phyloP scores from a whole-genome alignment of 2,113 vertebrate species.

The Menura novaehollandiae region DNA sequence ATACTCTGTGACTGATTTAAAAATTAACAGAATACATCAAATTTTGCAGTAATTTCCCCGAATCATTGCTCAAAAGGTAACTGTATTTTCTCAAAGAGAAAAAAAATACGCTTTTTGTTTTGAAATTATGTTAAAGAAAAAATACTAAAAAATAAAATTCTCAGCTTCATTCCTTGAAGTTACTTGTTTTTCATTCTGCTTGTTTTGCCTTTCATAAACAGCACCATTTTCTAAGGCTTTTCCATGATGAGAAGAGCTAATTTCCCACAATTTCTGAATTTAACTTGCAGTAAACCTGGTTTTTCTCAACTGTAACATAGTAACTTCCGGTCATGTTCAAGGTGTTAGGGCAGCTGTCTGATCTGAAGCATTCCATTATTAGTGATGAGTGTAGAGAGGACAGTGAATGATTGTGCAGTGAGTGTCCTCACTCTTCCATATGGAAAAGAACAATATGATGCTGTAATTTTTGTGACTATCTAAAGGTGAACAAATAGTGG shows the following conservation, averaged over 20 bases:
- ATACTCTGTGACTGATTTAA: not conserved
- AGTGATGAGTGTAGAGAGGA: not conserved
- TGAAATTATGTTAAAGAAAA: not conserved
- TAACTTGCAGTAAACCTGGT: not conserved
- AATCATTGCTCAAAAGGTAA: not conserved
- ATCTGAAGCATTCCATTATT: not conserved
- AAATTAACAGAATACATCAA: not conserved
- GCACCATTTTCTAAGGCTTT: not conserved
- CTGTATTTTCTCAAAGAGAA: not conserved
- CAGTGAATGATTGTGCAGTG: not conserved
- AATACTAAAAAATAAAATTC: not conserved
- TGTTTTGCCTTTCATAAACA: not conserved
- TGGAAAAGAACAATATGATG: not conserved
- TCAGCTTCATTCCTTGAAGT: not conserved
- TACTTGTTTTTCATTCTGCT: not conserved
- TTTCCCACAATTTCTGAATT: not conserved
- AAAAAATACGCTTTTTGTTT: not conserved
- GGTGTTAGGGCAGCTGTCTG: not conserved
- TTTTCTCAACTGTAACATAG: not conserved
- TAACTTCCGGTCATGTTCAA: not conserved
- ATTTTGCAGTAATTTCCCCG: rapidly evolving
- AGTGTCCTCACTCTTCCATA: not conserved
- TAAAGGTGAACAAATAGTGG: not conserved
- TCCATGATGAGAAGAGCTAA: not conserved
- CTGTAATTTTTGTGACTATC: not conserved